These are phyloP conservation scores for Ammospiza caudacuta DNA, from an alignment of 2,113 vertebrate species.

Conservation along the genomic window DNA sequence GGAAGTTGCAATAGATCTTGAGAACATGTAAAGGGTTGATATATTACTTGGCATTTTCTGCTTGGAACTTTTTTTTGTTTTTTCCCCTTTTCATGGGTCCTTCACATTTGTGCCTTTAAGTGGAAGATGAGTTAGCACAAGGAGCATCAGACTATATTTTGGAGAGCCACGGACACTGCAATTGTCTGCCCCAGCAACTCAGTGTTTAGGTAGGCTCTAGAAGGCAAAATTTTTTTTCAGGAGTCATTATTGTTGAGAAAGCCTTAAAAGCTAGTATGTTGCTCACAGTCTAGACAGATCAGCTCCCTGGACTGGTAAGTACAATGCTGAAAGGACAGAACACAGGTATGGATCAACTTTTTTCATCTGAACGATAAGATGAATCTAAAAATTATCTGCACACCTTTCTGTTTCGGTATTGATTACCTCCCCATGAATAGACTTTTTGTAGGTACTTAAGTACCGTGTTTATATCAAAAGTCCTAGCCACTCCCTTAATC, in stretches of 20 bases:
- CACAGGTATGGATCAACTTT: neutral
- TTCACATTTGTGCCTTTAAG: neutral
- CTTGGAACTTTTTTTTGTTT: neutral
- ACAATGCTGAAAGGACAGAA: neutral
- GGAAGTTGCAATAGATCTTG: neutral
- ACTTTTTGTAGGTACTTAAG: neutral
- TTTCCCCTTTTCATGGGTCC: neutral
- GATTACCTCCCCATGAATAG: neutral
- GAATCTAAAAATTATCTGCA: neutral
- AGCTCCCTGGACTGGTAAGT: neutral
- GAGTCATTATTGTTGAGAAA: neutral
- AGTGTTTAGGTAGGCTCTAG: neutral
- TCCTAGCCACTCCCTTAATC: neutral
- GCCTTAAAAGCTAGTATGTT: neutral
- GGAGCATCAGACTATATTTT: fast-evolving
- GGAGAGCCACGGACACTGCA: fast-evolving
- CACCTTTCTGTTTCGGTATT: neutral
- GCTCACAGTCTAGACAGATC: neutral
- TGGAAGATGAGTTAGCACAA: neutral
- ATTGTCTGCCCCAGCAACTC: neutral
- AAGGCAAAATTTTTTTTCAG: neutral
- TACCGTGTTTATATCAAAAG: neutral
- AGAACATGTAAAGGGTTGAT: neutral
- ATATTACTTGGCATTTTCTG: neutral
- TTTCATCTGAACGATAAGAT: neutral